phyloP scores from a whole-genome alignment of 2,113 vertebrate species.

The Calidris pugnax region DNA sequence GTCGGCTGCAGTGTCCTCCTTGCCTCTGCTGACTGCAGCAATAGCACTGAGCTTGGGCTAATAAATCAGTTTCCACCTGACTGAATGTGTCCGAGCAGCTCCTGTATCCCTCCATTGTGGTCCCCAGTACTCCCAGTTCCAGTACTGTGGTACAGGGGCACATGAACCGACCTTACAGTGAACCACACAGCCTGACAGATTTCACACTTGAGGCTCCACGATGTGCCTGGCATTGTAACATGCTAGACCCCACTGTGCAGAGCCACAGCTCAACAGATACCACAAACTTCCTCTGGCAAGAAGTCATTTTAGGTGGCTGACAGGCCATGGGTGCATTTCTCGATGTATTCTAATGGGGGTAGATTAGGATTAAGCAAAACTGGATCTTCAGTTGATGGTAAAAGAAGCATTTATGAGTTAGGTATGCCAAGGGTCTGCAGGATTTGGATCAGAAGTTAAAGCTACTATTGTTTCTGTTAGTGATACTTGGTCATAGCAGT shows the following conservation, averaged over 20 bases:
- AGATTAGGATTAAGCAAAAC: background rate
- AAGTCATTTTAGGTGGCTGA: background rate
- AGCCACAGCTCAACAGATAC: background rate
- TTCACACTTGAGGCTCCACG: background rate
- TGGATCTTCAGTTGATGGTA: background rate
- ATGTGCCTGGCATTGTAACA: background rate
- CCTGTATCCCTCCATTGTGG: background rate
- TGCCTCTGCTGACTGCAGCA: background rate
- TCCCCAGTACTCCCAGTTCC: background rate
- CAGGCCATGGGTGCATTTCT: background rate
- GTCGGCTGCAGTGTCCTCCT: background rate
- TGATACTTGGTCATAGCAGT: background rate
- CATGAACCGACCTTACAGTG: background rate
- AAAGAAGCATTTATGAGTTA: background rate
- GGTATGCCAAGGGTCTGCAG: background rate
- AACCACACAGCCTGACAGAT: background rate
- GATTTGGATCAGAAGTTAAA: background rate
- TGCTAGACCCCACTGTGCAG: background rate
- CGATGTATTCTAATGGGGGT: background rate
- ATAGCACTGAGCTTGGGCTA: background rate
- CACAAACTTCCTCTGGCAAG: background rate
- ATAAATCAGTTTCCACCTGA: background rate
- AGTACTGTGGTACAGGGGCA: background rate
- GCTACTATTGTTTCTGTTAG: background rate
- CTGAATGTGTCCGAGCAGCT: accelerated